Conservation (phyloP, 2,113 vertebrate genomes). For the Micronycteris hirsuta region DNA sequence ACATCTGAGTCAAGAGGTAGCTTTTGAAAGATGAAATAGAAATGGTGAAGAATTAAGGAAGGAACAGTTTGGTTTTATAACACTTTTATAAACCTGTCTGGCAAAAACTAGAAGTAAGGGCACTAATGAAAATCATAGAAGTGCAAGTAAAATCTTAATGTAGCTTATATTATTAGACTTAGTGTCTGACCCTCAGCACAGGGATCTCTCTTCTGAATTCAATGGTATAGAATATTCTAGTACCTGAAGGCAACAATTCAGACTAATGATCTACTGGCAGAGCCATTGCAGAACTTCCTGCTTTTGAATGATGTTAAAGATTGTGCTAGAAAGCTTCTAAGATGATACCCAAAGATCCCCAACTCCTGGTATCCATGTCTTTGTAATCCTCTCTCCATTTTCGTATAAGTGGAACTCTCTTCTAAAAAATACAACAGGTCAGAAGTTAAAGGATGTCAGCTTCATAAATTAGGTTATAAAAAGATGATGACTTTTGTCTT, state of each 20-base stretch:
- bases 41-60: not conserved
- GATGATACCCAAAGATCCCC: not conserved
- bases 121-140: constrained; percentile 17
- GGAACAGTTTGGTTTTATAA: not conserved
- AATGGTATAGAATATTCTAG: not conserved
- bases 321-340: not conserved
- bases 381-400: not conserved
- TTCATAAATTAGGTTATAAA: not conserved
- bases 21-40: not conserved
- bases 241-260: constrained; percentile 5
- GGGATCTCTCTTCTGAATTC: constrained; percentile 1
- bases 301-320: not conserved
- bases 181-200: not conserved
- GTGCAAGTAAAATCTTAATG: not conserved
- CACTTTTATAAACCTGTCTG: not conserved
- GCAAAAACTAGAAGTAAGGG: constrained; percentile 12
- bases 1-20: not conserved
- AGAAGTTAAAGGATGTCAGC: not conserved
- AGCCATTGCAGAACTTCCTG: not conserved
- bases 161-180: not conserved
- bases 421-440: not conserved
- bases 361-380: not conserved
- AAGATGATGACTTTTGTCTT: not conserved
- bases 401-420: not conserved
- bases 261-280: not conserved